Evolutionary conservation across 2,797 vertebrate species (phyloP), one percentile per base, ranked within the genome.

Genomic region (Philypnodon macrostomus): DNA sequence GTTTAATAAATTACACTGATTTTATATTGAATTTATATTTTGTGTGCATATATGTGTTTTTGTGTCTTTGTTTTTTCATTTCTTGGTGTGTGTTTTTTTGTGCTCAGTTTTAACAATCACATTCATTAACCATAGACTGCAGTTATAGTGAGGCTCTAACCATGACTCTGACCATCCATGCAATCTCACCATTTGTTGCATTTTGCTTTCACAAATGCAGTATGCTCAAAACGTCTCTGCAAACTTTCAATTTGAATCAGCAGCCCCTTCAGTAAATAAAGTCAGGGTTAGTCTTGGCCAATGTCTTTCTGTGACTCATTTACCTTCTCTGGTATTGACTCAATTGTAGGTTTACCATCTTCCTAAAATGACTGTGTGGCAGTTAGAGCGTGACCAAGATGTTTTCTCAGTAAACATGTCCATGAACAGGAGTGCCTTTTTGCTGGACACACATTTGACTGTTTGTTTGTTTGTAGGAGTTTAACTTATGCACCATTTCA

Each of bases 321-420:
- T 56, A 1, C 38, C 31, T 49, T 34, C 24, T 72, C 47, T 40
- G 4, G 32, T 12, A 53, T 57, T 75, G 77, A 77, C 72, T 84
- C 73, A 54, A 1, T 24, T 45, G 19, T 55, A 59, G 55, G 16
- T 55, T 67, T 35, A 38, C 14, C 37, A 30, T 72, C 19, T 35
- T 60, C 11, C 34, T 67, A 58, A 74, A 74, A 76, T 75, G 77
- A 84, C 51, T 79, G 68, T 65, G 46, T 42, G 65, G 53, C 77
- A 73, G 80, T 85, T 77, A 24, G 73, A 75, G 62, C 54, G 42
- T 59, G 63, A 67, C 67, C 64, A 35, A 55, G 14, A 62, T 32
- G 13, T 67, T 75, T 74, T 40, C 36, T 49, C 42, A 16, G 40
- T 57, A 48, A 64, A 57, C 34, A 26, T 31, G 17, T 44, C 23